phyloP scores from a whole-genome alignment of 2,797 vertebrate species.

The Pelobates cultripes region DNA sequence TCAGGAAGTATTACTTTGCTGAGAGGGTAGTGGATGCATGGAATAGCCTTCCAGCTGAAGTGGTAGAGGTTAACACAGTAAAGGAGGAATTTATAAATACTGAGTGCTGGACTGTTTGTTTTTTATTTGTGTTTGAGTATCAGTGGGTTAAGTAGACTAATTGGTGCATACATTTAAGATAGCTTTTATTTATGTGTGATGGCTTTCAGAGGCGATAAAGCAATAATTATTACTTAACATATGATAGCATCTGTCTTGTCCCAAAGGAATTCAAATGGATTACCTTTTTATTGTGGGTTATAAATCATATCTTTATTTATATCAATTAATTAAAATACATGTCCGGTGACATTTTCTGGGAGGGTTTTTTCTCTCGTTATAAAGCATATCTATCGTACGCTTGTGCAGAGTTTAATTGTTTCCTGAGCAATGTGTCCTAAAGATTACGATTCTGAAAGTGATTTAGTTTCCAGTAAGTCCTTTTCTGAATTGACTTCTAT shows the following conservation, averaged over 20 bases:
- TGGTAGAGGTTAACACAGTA: no score
- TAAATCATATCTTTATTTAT: constrained; percentile 10
- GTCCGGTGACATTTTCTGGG: constrained; percentile 6
- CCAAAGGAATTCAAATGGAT: not conserved
- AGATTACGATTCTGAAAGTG: constrained; percentile 1
- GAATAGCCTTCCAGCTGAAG: no score
- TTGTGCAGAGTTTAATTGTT: constrained; percentile 16
- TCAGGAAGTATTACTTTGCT: no score
- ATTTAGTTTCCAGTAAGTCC: constrained; percentile 29
- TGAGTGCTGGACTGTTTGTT: no score
- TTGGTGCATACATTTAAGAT: no score
- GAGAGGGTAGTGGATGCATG: no score
- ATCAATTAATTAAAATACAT: constrained; percentile 8
- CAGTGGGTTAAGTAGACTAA: no score
- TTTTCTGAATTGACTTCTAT: not conserved
- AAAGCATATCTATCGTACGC: constrained; percentile 3
- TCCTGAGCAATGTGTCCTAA: not conserved
- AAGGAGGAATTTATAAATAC: no score
- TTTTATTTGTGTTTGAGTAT: no score
- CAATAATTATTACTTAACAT: constrained; percentile 5
- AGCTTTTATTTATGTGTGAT: no score
- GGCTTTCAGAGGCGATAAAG: no score
- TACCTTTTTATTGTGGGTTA: not conserved
- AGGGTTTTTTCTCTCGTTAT: not conserved
- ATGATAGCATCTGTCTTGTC: not conserved